A percentile compares a stretch with the other conserved stretches of the same genome.
Evolutionary conservation across 2,888 invertebrate genomes (phyloP).

Genomic region (Clivina fossor): DNA sequence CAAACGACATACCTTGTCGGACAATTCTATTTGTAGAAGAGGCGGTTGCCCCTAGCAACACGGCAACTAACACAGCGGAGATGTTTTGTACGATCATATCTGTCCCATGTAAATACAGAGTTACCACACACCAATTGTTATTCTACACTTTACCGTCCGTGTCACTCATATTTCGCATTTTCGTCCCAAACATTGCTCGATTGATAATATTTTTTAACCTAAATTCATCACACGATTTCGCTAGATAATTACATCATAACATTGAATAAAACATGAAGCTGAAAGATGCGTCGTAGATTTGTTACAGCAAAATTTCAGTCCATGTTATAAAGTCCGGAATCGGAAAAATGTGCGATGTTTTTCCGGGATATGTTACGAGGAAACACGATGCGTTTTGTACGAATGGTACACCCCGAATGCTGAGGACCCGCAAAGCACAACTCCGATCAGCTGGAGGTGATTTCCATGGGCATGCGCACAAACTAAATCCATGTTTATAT

Average conservation of each 20-base stretch:
- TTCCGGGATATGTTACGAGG: too few species aligned
- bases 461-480: not conserved
- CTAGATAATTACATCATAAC: not conserved
- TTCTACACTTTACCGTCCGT: not conserved
- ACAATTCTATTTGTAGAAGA: constrained; percentile 11
- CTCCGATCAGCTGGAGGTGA: not conserved
- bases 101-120: too few species aligned
- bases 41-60: constrained; percentile 25
- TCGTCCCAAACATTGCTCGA: constrained; percentile 8
- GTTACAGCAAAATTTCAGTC: too few species aligned
- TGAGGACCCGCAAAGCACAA: not conserved
- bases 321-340: too few species aligned
- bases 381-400: constrained; percentile 43
- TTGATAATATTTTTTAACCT: too few species aligned
- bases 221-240: too few species aligned
- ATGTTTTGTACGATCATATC: constrained; percentile 6
- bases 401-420: too few species aligned
- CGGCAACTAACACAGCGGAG: constrained; percentile 9
- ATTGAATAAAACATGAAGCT: too few species aligned
- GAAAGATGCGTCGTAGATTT: too few species aligned
- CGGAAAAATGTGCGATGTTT: too few species aligned
- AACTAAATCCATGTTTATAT: not conserved
- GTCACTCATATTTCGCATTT: too few species aligned
- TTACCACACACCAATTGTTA: constrained; percentile 1
- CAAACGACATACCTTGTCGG: constrained; percentile 11